Evolutionary conservation across 1,140 invertebrate species (phyloP).

Genomic region (Spodoptera litura): DNA sequence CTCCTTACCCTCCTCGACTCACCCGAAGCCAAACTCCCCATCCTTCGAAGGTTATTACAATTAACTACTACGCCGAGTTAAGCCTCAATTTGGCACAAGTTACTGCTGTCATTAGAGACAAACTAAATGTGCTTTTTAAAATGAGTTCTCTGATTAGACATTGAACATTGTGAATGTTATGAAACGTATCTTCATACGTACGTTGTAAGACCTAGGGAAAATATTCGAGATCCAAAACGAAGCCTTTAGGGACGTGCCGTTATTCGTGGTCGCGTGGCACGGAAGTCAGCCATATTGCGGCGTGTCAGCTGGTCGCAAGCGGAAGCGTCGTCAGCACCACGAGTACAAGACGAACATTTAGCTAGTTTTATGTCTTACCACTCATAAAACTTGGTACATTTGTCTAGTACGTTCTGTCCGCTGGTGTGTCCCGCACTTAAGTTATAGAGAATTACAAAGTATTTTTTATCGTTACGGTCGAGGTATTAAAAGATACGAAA

Average conservation of each 20-base stretch:
- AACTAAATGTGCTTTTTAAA: conserved; percentile 41
- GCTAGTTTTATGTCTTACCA: conserved; percentile 63
- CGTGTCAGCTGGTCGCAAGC: conserved; percentile 55
- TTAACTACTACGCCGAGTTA: conserved; percentile 78
- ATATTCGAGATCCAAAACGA: conserved; percentile 35
- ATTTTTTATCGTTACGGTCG: conserved; percentile 21
- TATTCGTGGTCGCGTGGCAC: conserved; percentile 52
- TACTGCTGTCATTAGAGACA: conserved; percentile 58
- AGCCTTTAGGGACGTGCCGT: conserved; percentile 49
- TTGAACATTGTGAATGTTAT: conserved; percentile 49
- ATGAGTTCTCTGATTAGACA: conserved; percentile 45
- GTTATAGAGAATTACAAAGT: conserved; percentile 37
- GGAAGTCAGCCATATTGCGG: conserved; percentile 61
- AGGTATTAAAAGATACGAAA: conserved; percentile 11
- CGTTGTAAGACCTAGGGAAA: conserved; percentile 6
- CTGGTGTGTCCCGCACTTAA: conserved; percentile 29
- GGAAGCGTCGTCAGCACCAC: conserved; percentile 50
- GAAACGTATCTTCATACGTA: not conserved
- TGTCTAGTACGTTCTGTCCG: conserved; percentile 32
- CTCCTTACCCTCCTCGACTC: conserved; percentile 44
- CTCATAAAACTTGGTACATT: conserved; percentile 60
- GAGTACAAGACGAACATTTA: conserved; percentile 58
- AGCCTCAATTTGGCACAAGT: conserved; percentile 79
- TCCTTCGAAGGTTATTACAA: conserved; percentile 77
- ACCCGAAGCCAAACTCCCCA: conserved; percentile 40